These are phyloP conservation scores for Dendrocincla tyrannina DNA, from an alignment of 2,797 vertebrate genomes.

Conservation along the genomic window DNA sequence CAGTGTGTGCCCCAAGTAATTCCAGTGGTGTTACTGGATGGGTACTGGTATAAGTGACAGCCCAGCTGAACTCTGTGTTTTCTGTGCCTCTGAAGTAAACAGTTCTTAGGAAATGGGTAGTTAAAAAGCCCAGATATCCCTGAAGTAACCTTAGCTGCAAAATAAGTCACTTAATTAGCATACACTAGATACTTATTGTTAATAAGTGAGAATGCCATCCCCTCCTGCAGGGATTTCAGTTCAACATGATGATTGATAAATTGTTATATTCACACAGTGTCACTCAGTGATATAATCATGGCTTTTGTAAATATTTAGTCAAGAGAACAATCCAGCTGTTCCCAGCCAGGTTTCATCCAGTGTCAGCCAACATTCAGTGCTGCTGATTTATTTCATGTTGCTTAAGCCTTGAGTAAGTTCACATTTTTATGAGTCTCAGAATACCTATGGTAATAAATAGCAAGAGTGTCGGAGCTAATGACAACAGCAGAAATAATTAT, in stretches of 20 bases:
- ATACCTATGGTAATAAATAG: conserved; percentile 79
- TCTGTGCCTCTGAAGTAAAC: neutral
- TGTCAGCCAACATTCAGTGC: conserved; percentile 71
- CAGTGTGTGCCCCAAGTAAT: rapidly evolving
- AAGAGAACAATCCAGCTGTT: conserved; percentile 83
- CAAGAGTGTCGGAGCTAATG: conserved; percentile 68
- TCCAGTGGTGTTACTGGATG: neutral
- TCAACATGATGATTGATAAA: conserved; percentile 84
- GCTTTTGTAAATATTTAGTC: conserved; percentile 86
- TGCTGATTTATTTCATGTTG: conserved; percentile 80
- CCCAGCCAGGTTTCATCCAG: conserved; percentile 78
- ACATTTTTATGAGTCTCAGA: conserved; percentile 80
- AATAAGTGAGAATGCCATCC: conserved; percentile 72
- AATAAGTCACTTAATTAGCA: conserved; percentile 76
- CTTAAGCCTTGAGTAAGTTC: conserved; percentile 75
- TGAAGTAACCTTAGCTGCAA: conserved; percentile 69
- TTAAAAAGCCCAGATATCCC: conserved; percentile 44
- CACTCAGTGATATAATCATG: conserved; percentile 81
- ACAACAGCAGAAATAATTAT: conserved; percentile 72
- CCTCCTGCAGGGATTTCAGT: conserved; percentile 74
- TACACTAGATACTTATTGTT: conserved; percentile 76
- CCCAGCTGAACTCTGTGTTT: neutral
- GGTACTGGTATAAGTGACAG: neutral
- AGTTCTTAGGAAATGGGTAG: conserved; percentile 21
- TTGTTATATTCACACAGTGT: conserved; percentile 78